Evolutionary conservation across 1,140 invertebrate species (phyloP), one percentile per base, ranked within the genome.

Genomic region (Drosophila insularis): DNA sequence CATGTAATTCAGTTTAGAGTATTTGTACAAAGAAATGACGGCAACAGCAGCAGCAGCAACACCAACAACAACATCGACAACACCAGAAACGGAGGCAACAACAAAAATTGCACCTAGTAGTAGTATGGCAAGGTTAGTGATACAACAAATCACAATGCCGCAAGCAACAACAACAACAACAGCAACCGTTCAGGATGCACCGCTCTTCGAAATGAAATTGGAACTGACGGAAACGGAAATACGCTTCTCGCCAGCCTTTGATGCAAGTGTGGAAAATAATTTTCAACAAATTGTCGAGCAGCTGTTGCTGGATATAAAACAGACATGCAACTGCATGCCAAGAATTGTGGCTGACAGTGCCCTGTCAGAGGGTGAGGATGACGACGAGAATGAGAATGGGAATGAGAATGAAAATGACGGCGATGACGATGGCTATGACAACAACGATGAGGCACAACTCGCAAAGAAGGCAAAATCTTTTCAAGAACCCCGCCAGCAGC

Each of bases 11-110:
- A 91, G 90, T 89, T 89, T 91, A 81, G 82, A 80, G 86, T 91
- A 91, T 91, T 91, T 91, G 81, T 81, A 91, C 86, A 91, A 91
- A 85, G 90, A 91, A 91, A 91, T 91, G 90, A 87, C 82, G 80
- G 78, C 69, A 56, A 72, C 78, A 37, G 55, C 82, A 64, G 58
- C 59, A 13, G 19, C 58, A 54, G 27, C 21, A 68, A 23, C 68
- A 62, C 35, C 63, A 46, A 19, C 67, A 50, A 77, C 75, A 73
- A 10, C 53, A 65, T 75, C 82, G 46, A 58, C 70, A 68, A 66
- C 80, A 61, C 76, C 71, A 65, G 31, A 35, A 61, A 21, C 63
- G 32, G 54, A 58, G 67, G 23, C 63, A 63, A 31, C 61, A 63
- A 23, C 61, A 40, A 10, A 65, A 37, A 40, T n/a, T 17, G 35